phyloP scores from a whole-genome alignment of 2,888 invertebrate species.

The Prosopocoilus inquinatus region DNA sequence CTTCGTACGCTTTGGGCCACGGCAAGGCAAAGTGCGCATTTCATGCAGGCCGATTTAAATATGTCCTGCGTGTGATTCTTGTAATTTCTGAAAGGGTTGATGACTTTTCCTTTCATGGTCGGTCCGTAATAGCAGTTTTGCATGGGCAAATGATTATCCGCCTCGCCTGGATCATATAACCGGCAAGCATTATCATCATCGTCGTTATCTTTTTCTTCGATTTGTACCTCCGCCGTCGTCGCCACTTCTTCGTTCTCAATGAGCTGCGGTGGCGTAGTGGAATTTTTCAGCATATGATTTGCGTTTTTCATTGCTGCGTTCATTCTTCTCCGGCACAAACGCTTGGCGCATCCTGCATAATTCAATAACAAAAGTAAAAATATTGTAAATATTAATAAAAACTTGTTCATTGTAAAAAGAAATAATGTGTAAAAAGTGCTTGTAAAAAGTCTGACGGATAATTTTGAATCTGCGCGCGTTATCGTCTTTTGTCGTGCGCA shows the following conservation, averaged over 20 bases:
- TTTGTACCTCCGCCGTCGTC: not conserved
- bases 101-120: slow-evolving; percentile 1
- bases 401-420: not conserved
- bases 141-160: slow-evolving; percentile 8
- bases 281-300: too few species aligned
- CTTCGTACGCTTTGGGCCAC: slow-evolving; percentile 28
- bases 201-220: not conserved
- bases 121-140: slow-evolving; percentile 10
- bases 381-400: not conserved
- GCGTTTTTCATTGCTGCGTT: too few species aligned
- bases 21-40: slow-evolving; percentile 30
- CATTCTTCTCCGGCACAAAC: too few species aligned
- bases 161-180: slow-evolving; percentile 16
- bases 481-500: not conserved
- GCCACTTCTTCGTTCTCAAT: too few species aligned
- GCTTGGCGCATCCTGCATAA: too few species aligned
- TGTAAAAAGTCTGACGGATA: too few species aligned
- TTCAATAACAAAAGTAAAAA: not conserved
- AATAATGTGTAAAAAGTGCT: not conserved
- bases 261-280: too few species aligned
- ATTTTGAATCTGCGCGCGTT: not conserved
- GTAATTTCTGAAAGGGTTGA: slow-evolving; percentile 19
- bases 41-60: slow-evolving; percentile 24
- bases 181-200: not conserved
- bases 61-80: not conserved